Percentiles rank a stretch among this genome's conserved stretches.
These are phyloP conservation scores for Metacarcinus magister DNA, from an alignment of 2,888 invertebrate species.

Conservation along the genomic window DNA sequence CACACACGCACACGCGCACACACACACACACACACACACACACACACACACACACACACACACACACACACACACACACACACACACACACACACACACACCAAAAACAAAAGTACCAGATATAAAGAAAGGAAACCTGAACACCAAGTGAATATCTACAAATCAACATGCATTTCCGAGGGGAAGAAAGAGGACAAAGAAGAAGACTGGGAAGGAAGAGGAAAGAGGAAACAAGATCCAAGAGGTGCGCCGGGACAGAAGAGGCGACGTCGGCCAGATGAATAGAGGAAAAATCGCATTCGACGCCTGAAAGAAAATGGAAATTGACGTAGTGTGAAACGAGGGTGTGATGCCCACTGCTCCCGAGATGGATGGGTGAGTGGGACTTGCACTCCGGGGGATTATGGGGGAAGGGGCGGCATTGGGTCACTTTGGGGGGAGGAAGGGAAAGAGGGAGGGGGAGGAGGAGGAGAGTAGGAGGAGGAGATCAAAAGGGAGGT, in stretches of 20 bases:
- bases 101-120: neutral
- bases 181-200: neutral
- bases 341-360: constrained; percentile 36
- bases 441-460: neutral
- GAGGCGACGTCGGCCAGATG: constrained; percentile 36
- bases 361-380: constrained; percentile 7
- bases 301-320: constrained; percentile 34
- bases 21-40: constrained; percentile 60
- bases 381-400: neutral
- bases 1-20: constrained; percentile 10
- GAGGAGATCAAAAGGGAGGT: neutral
- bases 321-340: constrained; percentile 44
- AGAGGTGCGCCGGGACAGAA: neutral
- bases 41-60: constrained; percentile 44
- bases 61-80: constrained; percentile 49
- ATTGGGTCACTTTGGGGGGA: neutral
- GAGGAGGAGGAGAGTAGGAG: neutral
- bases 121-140: neutral
- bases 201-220: neutral
- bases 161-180: neutral
- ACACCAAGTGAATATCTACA: neutral
- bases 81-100: constrained; percentile 38
- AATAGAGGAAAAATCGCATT: constrained; percentile 16
- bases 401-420: neutral
- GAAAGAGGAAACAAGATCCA: constrained; percentile 10